Conservation (phyloP, 2,113 vertebrate genomes). For the Sardina pilchardus region DNA sequence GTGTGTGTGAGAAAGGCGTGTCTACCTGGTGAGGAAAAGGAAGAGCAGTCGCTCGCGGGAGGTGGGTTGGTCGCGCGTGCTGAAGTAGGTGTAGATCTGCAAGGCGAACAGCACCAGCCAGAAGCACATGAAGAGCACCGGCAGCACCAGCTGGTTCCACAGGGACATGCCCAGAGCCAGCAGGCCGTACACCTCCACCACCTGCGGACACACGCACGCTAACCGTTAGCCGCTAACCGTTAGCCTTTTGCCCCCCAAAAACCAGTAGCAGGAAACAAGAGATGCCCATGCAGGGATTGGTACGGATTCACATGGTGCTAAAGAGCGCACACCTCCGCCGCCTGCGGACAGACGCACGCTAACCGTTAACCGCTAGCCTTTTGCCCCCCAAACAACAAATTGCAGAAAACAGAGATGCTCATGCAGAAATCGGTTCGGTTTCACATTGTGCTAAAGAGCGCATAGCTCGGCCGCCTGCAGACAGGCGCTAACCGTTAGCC, state of each 20-base stretch:
- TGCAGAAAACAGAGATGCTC: too few relatives aligned
- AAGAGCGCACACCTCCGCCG: conserved; percentile 97
- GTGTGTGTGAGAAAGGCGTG: not conserved
- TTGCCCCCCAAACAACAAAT: too few relatives aligned
- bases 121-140: conserved; percentile 98
- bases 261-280: too few relatives aligned
- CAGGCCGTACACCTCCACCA: conserved; percentile 96
- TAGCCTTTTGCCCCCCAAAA: too few relatives aligned
- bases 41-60: conserved; percentile 95
- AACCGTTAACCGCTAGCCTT: too few relatives aligned
- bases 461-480: conserved; percentile 94
- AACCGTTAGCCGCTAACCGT: too few relatives aligned
- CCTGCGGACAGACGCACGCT: conserved; percentile 67
- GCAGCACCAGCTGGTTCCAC: conserved; percentile 97
- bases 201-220: conserved; percentile 66
- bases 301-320: too few relatives aligned
- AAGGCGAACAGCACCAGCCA: conserved; percentile 97
- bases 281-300: too few relatives aligned
- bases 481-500: not conserved
- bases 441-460: conserved; percentile 41
- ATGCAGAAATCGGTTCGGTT: too few relatives aligned
- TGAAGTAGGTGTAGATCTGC: conserved; percentile 98
- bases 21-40: conserved; percentile 93
- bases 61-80: conserved; percentile 91
- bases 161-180: conserved; percentile 95